Percentiles rank a stretch among this genome's conserved stretches.
Evolutionary conservation across 2,113 vertebrate genomes (phyloP).

Genomic region (Actinemys pallida): DNA sequence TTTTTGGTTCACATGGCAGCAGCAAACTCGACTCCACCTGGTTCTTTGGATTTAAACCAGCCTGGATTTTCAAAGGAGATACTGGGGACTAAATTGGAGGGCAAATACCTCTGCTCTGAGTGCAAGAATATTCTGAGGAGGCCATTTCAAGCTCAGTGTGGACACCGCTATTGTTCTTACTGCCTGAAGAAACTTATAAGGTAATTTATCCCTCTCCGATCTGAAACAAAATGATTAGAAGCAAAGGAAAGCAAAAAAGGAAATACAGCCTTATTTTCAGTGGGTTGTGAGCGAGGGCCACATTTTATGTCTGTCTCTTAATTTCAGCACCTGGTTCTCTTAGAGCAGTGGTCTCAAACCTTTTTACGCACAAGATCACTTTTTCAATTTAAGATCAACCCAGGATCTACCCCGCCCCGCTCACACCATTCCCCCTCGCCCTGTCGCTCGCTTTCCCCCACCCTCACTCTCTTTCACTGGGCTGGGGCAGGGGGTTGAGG

Average conservation of each 20-base stretch:
- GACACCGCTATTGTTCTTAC: constrained; percentile 92
- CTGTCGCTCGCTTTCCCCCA: too few species aligned
- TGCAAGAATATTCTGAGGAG: constrained; percentile 90
- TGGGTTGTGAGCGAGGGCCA: not conserved
- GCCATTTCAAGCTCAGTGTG: constrained; percentile 93
- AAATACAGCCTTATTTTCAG: not conserved
- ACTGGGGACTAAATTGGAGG: constrained; percentile 89
- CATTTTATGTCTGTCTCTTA: fast-evolving
- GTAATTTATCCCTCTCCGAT: constrained; percentile 68
- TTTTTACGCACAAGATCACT: too few species aligned
- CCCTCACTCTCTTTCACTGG: too few species aligned
- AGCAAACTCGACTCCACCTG: constrained; percentile 87
- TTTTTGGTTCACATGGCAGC: constrained; percentile 80
- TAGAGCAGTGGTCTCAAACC: not conserved
- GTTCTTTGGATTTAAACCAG: constrained; percentile 89
- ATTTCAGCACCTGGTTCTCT: not conserved
- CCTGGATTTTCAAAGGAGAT: constrained; percentile 90
- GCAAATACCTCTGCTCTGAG: constrained; percentile 93
- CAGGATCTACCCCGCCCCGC: too few species aligned
- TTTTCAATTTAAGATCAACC: too few species aligned
- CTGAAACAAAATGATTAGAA: not conserved
- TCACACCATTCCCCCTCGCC: too few species aligned
- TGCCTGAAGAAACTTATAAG: constrained; percentile 91
- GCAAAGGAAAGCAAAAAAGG: not conserved
- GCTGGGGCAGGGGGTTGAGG: too few species aligned